These are phyloP conservation scores for Sylvicola fuscatus DNA, from an alignment of 2,888 invertebrate genomes.

Conservation along the genomic window DNA sequence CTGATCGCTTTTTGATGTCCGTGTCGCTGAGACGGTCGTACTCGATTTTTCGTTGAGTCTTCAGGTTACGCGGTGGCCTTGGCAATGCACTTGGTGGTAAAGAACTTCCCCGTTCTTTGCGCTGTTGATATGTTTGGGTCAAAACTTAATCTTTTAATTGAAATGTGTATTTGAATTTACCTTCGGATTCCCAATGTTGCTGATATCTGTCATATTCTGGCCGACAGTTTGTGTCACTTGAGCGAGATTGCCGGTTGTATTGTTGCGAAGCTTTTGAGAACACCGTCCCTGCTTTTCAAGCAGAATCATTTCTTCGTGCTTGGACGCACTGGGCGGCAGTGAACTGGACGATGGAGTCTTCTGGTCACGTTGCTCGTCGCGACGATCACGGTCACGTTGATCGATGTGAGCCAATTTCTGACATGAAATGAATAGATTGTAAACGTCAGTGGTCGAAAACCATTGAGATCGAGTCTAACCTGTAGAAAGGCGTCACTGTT, in stretches of 20 bases:
- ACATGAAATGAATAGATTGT: too few relatives aligned
- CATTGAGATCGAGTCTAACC: constrained; percentile 5
- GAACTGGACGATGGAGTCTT: neutral
- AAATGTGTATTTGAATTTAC: neutral
- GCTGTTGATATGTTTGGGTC: constrained; percentile 3
- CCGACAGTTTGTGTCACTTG: constrained; percentile 11
- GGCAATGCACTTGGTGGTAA: constrained; percentile 11
- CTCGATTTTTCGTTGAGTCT: constrained; percentile 11
- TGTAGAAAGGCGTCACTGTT: constrained; percentile 12
- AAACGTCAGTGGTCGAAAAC: neutral
- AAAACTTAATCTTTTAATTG: neutral
- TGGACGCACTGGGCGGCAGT: constrained; percentile 6
- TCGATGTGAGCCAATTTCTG: constrained; percentile 10
- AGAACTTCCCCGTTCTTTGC: constrained; percentile 10
- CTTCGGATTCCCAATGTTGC: constrained; percentile 8
- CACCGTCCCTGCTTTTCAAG: constrained; percentile 11
- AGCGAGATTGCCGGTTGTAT: constrained; percentile 9
- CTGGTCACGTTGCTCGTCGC: constrained; percentile 7
- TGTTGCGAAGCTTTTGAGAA: constrained; percentile 10
- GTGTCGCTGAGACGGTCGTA: constrained; percentile 11
- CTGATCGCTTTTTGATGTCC: constrained; percentile 8
- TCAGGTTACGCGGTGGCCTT: constrained; percentile 9
- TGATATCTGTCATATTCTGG: constrained; percentile 12
- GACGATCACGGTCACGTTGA: constrained; percentile 9
- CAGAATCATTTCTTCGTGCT: constrained; percentile 10